phyloP scores from a whole-genome alignment of 1,140 invertebrate species.

The Drosophila pachea region DNA sequence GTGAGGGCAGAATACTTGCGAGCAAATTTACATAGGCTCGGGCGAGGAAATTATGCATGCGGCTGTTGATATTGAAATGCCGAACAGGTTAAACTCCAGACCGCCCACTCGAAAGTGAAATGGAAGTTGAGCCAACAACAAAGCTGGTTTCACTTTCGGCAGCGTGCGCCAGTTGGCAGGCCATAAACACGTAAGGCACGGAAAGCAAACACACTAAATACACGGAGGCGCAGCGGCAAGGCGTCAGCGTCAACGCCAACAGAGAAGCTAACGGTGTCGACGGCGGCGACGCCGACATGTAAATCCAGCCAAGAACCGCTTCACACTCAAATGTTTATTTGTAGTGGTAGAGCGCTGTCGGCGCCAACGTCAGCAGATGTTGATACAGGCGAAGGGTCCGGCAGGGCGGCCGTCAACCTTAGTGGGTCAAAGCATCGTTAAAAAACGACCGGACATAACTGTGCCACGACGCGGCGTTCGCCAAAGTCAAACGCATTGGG shows the following conservation, averaged over 20 bases:
- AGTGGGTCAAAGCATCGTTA: slow-evolving; percentile 64
- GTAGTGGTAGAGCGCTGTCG: slow-evolving; percentile 22
- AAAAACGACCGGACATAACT: slow-evolving; percentile 33
- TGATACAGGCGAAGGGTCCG: slow-evolving; percentile 56
- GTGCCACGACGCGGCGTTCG: slow-evolving; percentile 45
- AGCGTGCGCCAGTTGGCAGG: slow-evolving; percentile 56
- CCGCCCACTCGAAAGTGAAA: slow-evolving; percentile 43
- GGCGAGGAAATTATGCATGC: slow-evolving; percentile 68
- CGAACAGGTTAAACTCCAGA: slow-evolving; percentile 49
- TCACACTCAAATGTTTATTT: slow-evolving; percentile 6
- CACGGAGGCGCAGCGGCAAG: slow-evolving; percentile 23
- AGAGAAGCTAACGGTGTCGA: slow-evolving; percentile 13
- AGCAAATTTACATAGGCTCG: slow-evolving; percentile 71
- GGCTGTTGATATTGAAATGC: slow-evolving; percentile 74
- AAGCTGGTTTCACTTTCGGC: slow-evolving; percentile 58
- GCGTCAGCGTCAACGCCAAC: slow-evolving; percentile 10
- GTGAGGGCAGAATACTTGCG: slow-evolving; percentile 49
- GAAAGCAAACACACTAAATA: slow-evolving; percentile 58
- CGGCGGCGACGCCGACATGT: not conserved
- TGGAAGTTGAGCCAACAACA: slow-evolving; percentile 11
- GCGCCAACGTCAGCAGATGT: slow-evolving; percentile 55
- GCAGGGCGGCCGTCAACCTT: slow-evolving; percentile 44
- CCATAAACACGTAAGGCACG: slow-evolving; percentile 71
- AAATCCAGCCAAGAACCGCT: slow-evolving; percentile 7
- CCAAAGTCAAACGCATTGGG: slow-evolving; percentile 61